phyloP scores from a whole-genome alignment of 2,113 vertebrate genomes.

The Pogona vitticeps region DNA sequence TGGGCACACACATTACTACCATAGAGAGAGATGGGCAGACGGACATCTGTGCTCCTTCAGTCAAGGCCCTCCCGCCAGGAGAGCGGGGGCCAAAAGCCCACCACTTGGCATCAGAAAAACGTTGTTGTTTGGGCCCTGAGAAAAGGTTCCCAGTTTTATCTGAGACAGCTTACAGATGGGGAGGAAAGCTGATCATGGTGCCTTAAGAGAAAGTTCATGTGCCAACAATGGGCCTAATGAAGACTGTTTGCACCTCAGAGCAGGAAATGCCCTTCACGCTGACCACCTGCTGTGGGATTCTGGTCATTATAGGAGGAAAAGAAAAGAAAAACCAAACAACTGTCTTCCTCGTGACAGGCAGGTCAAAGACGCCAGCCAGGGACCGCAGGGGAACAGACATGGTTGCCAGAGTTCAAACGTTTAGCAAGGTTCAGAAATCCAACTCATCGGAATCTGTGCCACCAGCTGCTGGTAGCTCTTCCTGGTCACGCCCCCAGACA shows the following conservation, averaged over 20 bases:
- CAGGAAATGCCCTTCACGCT: neutral
- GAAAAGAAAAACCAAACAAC: neutral
- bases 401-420: neutral
- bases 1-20: neutral
- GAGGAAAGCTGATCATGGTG: neutral
- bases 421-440: constrained; percentile 78
- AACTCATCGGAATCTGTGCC: constrained; percentile 85
- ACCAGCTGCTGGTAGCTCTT: constrained; percentile 72
- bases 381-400: neutral
- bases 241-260: neutral
- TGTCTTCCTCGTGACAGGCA: neutral
- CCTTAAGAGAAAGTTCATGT: neutral
- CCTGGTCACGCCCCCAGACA: constrained; percentile 84
- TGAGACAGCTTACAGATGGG: neutral
- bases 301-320: neutral
- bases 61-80: neutral
- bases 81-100: too few relatives aligned
- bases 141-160: neutral
- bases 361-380: neutral
- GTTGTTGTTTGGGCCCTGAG: neutral
- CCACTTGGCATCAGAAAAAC: neutral
- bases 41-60: neutral
- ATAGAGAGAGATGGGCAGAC: neutral
- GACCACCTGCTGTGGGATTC: neutral
- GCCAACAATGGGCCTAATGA: neutral